Evolutionary conservation across 2,797 vertebrate genomes (phyloP).

Genomic region (Phoeniculus purpureus): DNA sequence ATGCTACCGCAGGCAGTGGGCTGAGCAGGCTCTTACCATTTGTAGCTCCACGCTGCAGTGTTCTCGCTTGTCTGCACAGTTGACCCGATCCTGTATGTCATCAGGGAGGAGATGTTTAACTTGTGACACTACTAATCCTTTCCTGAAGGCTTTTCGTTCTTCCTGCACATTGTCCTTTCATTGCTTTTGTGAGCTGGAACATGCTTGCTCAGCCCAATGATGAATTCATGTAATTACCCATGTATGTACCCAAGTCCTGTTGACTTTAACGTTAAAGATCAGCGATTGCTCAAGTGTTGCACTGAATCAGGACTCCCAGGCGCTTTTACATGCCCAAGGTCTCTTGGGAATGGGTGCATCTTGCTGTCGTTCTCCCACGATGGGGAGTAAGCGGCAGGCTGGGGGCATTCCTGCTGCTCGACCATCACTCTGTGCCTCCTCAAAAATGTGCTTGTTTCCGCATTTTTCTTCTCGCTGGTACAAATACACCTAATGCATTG

Average conservation of each 20-base stretch:
- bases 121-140: constrained; percentile 71
- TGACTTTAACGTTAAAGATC: constrained; percentile 53
- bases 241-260: constrained; percentile 42
- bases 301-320: constrained; percentile 53
- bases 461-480: background rate
- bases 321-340: background rate
- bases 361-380: accelerated
- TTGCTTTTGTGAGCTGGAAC: constrained; percentile 66
- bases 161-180: constrained; percentile 58
- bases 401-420: accelerated
- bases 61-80: constrained; percentile 59
- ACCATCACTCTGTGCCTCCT: background rate
- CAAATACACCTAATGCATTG: background rate
- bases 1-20: background rate
- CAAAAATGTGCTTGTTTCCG: background rate
- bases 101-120: constrained; percentile 71
- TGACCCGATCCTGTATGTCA: constrained; percentile 67
- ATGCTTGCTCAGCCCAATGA: constrained; percentile 57
- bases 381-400: background rate
- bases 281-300: constrained; percentile 45
- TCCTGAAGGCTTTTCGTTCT: constrained; percentile 70
- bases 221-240: constrained; percentile 53
- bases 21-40: background rate
- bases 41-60: background rate
- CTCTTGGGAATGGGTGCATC: background rate